A percentile compares a stretch with the other conserved stretches of the same genome.
phyloP scores from a whole-genome alignment of 2,888 invertebrate species.

The Rhagonycha lutea region DNA sequence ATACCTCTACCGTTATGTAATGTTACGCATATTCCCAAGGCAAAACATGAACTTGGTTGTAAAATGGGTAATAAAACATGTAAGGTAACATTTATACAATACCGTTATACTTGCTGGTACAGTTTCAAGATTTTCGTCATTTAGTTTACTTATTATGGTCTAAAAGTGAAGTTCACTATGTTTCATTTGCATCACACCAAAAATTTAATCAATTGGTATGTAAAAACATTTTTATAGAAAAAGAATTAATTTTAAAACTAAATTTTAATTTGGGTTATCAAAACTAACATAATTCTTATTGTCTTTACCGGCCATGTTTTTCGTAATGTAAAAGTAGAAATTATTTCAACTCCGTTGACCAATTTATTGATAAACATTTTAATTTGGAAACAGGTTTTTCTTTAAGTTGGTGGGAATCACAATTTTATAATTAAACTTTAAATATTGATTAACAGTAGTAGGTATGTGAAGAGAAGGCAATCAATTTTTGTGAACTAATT shows the following conservation, averaged over 20 bases:
- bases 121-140: slow-evolving; percentile 24
- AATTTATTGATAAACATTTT: not conserved
- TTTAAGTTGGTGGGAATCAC: not conserved
- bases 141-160: slow-evolving; percentile 29
- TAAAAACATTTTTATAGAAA: not conserved
- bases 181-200: not conserved
- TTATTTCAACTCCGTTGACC: not conserved
- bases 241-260: too few species aligned
- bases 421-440: not conserved
- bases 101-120: slow-evolving; percentile 46
- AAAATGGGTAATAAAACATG: slow-evolving; percentile 52
- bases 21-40: slow-evolving; percentile 52
- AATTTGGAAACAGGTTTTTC: not conserved
- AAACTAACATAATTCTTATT: not conserved
- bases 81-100: slow-evolving; percentile 39
- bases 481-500: not conserved
- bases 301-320: not conserved
- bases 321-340: not conserved
- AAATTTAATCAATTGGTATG: not conserved
- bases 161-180: slow-evolving; percentile 14
- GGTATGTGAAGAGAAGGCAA: not conserved
- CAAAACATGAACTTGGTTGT: slow-evolving; percentile 50
- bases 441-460: not conserved
- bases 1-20: slow-evolving; percentile 46
- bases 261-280: too few species aligned